These are phyloP conservation scores for Dromaius novaehollandiae DNA, from an alignment of 2,113 vertebrate species.

Conservation along the genomic window DNA sequence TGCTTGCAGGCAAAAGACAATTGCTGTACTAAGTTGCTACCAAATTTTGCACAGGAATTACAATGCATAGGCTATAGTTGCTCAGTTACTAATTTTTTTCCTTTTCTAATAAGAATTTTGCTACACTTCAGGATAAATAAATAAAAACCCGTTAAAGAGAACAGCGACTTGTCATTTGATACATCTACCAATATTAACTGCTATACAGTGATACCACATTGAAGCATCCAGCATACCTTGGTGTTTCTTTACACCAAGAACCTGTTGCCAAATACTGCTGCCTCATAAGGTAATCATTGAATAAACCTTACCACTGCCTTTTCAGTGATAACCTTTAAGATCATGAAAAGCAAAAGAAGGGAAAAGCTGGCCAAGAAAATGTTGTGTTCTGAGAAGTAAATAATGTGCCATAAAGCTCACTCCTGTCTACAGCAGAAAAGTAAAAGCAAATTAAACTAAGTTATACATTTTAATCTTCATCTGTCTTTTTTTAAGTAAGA, in stretches of 20 bases:
- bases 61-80: not conserved
- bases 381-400: not conserved
- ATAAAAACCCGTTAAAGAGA: not conserved
- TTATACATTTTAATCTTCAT: not conserved
- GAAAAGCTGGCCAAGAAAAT: not conserved
- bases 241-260: not conserved
- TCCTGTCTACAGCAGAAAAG: not conserved
- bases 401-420: not conserved
- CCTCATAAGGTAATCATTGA: not conserved
- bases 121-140: not conserved
- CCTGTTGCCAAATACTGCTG: not conserved
- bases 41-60: conserved; percentile 3
- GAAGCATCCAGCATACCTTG: not conserved
- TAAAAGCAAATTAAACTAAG: not conserved
- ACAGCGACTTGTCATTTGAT: not conserved
- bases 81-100: not conserved
- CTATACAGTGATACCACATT: not conserved
- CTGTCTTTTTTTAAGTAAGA: not conserved
- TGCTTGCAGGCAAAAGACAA: conserved; percentile 12
- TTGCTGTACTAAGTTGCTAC: not conserved
- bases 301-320: not conserved
- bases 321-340: not conserved
- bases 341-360: not conserved
- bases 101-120: not conserved
- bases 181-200: not conserved